Percentiles rank a stretch among this genome's conserved stretches.
These are phyloP conservation scores for Styela plicata DNA, from an alignment of 23 tunicate species.

Conservation along the genomic window DNA sequence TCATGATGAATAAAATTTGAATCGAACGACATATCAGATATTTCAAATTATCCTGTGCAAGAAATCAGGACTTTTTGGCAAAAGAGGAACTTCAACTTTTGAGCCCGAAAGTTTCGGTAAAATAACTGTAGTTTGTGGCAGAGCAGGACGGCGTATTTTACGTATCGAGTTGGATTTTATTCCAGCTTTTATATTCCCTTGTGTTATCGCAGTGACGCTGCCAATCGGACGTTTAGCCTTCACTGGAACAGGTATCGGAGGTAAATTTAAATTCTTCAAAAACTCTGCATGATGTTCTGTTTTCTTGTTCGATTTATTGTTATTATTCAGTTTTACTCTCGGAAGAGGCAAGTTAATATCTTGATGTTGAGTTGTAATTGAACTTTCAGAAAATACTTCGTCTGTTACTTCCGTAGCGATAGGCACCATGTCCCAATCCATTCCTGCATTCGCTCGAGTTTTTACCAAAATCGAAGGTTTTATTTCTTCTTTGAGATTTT, in stretches of 20 bases:
- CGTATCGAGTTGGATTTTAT: slow-evolving; percentile 5
- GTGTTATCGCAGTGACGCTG: slow-evolving; percentile 5
- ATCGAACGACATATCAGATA: too few relatives aligned
- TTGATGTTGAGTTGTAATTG: neutral
- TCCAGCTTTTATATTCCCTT: slow-evolving; percentile 4
- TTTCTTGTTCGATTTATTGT: neutral
- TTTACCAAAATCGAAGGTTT: neutral
- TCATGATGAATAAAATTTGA: too few relatives aligned
- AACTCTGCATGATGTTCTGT: neutral
- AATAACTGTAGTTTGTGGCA: slow-evolving; percentile 10
- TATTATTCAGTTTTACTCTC: neutral
- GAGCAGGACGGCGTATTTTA: neutral
- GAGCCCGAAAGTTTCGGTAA: slow-evolving; percentile 6
- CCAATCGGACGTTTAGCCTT: slow-evolving; percentile 15
- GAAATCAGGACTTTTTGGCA: slow-evolving; percentile 32
- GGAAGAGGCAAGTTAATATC: neutral
- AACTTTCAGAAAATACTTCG: neutral
- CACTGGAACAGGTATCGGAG: slow-evolving; percentile 1
- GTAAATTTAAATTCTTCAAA: neutral
- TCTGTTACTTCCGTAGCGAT: neutral
- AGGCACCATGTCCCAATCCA: neutral
- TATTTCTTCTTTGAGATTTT: neutral
- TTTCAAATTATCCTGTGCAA: slow-evolving; percentile 4
- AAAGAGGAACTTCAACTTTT: slow-evolving; percentile 9
- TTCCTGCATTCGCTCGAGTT: slow-evolving; percentile 6